Evolutionary conservation across 2,888 invertebrate genomes (phyloP), one percentile per base, ranked within the genome.

Genomic region (Chouioia cunea): DNA sequence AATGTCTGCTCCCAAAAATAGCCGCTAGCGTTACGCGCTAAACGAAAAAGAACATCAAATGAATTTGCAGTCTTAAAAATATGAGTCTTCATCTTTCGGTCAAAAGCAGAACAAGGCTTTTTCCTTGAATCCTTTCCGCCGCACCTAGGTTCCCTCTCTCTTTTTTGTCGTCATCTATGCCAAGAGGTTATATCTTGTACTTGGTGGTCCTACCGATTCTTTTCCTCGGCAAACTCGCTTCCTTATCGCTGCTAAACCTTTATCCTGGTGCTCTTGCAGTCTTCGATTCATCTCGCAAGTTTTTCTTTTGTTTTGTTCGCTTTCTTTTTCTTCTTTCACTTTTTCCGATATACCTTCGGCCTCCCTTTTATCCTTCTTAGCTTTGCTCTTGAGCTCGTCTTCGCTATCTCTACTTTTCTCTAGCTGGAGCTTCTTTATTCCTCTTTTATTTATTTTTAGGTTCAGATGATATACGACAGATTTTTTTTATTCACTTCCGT

Each of bases 341-440:
- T 75, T 74, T 73, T 71, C 67, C 73, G 74, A 76, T 75, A 73
- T 70, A 73, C 59, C 59, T 65, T 60, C 58, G 43, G 57, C 44
- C 62, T 68, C 67, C 72, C 71, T 64, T 75, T 71, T 71, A 71
- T 70, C 53, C 60, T 67, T 56, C 53, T 53, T 27, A 43, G 70
- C 63, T 67, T 66, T 47, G 36, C 65, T 56, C 54, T 62, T 66
- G 47, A 62, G 65, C 65, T 69, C 59, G 50, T 69, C 63, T 63
- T 57, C 52, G 57, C 62, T 62, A 71, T 71, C 57, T 66, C 57
- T 71, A 50, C 46, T 62, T 57, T 47, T 43, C 48, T 65, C 56
- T 53, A 4, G 56, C 18, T 57, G 48, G 22, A 60, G 59, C 50
- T 73, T 69, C 36, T 62, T 70, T 73, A 53, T 54, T 63, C 53